Conservation (phyloP, 2,113 vertebrate species). For the Telmatochromis brichardi region DNA sequence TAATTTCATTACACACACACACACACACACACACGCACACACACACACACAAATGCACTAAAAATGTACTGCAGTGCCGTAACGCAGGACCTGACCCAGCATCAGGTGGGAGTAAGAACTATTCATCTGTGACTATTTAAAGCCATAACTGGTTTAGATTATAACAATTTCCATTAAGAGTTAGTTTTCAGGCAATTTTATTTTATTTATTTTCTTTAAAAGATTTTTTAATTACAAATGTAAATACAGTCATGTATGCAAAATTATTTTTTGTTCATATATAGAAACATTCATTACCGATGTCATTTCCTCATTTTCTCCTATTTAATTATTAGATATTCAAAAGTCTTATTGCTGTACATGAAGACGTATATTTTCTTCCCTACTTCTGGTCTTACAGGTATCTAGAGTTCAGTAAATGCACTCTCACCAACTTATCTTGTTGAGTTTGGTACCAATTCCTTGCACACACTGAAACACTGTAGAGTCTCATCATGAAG, state of each 20-base stretch:
- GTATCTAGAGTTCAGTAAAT: not conserved
- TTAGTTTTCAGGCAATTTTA: not conserved
- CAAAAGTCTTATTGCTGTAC: not conserved
- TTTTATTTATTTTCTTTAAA: not conserved
- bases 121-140: not conserved
- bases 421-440: not conserved
- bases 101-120: not conserved
- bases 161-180: not conserved
- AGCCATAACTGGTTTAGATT: not conserved
- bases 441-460: not conserved
- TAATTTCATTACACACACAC: not conserved
- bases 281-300: not conserved
- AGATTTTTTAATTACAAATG: not conserved
- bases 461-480: not conserved
- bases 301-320: not conserved
- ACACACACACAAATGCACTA: not conserved
- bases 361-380: not conserved
- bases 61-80: not conserved
- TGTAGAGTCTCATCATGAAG: not conserved
- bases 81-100: not conserved
- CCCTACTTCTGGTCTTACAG: not conserved
- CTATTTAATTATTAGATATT: not conserved
- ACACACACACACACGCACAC: accelerated
- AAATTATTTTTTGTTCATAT: not conserved
- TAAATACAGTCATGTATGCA: not conserved